Base-by-base conservation (phyloP, 2,797 vertebrate species). In the Ptychobarbus kaznakovi region DNA sequence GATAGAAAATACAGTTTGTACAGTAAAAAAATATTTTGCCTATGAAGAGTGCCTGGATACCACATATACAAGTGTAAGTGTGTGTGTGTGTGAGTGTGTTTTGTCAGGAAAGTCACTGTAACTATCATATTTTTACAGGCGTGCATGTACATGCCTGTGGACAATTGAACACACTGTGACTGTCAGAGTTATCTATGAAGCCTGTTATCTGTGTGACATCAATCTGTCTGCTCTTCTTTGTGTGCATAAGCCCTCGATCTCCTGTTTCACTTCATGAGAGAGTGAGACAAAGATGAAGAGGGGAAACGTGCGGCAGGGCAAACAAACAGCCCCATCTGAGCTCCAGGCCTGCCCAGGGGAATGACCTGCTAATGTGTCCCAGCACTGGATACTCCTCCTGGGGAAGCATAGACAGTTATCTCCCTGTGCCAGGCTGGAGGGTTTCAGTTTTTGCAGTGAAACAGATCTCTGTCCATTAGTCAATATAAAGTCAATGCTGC, bases 401-500 rank as follows among this genome's bases (percentile, higher is more conserved):
- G 88, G 82, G 75, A 79, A 82, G 51, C 63, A 49, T 9, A 44
- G 16, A 32, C n/a, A 0, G 25, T 42, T 82, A 49, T 77, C 42
- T 40, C 53, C 53, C 66, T 72, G 38, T 6, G 5, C 38, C n/a
- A 20, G 66, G 35, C 66, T 35, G 76, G 75, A 73, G 63, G 83
- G 83, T 63, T 78, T 80, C 76, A 3, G 74, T 80, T 87, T 82
- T 42, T 61, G 44, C 69, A 25, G 35, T 80, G 83, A 82, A 83
- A 83, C 46, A 16, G 80, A 87, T 87, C 83, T 78, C 15, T 72
- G 38, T 72, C 63, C 66, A 83, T 87, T 68, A 86, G 74, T 85
- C 82, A 68, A 69, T 85, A 74, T 61, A 2, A 66, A 82, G 53
- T 76, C n/a, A 63, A 69, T 79, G 69, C 13, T 49, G 74, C 75